Evolutionary conservation across 2,113 vertebrate genomes (phyloP).

Genomic region (Pipra filicauda): DNA sequence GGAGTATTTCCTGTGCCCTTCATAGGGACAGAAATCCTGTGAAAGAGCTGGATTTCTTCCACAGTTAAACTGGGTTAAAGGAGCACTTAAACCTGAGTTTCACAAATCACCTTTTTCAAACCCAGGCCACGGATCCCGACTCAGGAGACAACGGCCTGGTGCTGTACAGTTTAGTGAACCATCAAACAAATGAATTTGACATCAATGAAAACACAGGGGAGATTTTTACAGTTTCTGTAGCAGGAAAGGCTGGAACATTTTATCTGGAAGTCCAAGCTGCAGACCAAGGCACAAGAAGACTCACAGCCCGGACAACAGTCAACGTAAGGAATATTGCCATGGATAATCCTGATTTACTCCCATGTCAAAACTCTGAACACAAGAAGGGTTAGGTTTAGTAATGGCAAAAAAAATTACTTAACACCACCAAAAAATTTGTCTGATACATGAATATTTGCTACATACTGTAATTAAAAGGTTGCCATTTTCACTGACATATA

Average conservation of each 20-base stretch:
- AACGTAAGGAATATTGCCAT: conserved; percentile 48
- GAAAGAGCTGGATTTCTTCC: neutral
- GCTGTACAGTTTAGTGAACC: conserved; percentile 66
- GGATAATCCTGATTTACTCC: neutral
- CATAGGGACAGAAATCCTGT: neutral
- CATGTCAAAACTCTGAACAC: neutral
- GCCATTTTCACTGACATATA: neutral
- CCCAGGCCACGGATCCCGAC: conserved; percentile 77
- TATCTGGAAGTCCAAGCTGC: conserved; percentile 58
- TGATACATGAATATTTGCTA: neutral
- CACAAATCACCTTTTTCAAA: neutral
- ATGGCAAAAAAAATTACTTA: neutral
- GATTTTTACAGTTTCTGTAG: conserved; percentile 71
- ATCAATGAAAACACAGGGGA: conserved; percentile 72
- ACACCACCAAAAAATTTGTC: no score
- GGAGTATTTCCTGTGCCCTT: neutral
- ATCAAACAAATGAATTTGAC: conserved; percentile 28
- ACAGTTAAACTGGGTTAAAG: neutral
- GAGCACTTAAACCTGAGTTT: neutral
- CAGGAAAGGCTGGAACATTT: neutral
- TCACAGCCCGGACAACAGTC: conserved; percentile 52
- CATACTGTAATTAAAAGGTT: neutral
- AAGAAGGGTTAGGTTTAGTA: neutral
- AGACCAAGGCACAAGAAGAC: conserved; percentile 54
- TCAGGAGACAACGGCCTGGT: conserved; percentile 51